Percentiles rank a stretch among this genome's conserved stretches.
These are phyloP conservation scores for Lepus timidus DNA, from an alignment of 2,113 vertebrate species.

Conservation along the genomic window DNA sequence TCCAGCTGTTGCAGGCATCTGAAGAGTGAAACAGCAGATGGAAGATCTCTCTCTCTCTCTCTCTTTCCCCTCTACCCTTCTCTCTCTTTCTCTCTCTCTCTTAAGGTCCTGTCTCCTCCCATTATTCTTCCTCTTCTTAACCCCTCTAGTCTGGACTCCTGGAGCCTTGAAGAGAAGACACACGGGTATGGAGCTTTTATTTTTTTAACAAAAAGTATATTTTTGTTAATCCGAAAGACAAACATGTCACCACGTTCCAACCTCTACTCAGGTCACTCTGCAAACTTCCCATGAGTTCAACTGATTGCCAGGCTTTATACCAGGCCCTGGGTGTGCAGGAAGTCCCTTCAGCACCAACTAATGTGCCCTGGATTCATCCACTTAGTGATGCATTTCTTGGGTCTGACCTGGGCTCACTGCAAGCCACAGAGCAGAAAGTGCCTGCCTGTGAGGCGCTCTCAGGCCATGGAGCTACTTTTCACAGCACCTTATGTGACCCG, in stretches of 20 bases:
- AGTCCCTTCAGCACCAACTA: neutral
- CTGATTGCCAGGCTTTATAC: neutral
- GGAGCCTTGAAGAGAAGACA: no score
- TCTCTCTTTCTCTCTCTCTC: no score
- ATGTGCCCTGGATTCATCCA: neutral
- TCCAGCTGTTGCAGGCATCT: no score
- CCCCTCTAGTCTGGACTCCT: no score
- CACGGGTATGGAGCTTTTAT: no score
- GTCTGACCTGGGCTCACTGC: neutral
- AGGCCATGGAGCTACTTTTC: neutral
- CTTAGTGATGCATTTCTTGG: neutral
- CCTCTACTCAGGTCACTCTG: neutral
- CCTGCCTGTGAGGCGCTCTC: neutral
- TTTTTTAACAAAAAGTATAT: no score
- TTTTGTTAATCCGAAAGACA: no score
- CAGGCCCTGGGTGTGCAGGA: neutral
- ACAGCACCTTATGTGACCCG: neutral
- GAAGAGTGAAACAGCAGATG: no score
- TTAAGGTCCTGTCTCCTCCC: no score
- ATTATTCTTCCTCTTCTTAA: no score
- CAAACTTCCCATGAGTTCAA: neutral
- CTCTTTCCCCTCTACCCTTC: no score
- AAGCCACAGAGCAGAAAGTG: neutral
- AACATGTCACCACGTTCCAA: neutral
- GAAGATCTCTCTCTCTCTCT: no score